Conservation (phyloP, 2,113 vertebrate genomes). For the Ginglymostoma cirratum region DNA sequence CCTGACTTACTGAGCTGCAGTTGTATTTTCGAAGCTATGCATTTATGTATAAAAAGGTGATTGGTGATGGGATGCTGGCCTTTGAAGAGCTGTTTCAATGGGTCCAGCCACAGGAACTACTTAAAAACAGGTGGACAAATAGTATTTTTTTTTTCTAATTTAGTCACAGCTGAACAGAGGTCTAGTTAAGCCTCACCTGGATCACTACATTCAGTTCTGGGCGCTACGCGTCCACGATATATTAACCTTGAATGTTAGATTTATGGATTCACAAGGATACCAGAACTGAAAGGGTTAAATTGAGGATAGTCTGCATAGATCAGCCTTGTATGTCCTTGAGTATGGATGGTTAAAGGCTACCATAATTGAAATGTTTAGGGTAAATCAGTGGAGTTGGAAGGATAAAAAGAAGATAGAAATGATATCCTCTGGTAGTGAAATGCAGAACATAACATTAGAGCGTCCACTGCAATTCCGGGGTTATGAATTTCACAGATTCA, state of each 20-base stretch:
- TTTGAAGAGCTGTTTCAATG: no score
- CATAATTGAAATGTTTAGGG: neutral
- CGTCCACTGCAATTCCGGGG: no score
- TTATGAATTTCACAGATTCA: no score
- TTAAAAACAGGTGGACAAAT: no score
- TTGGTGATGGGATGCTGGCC: no score
- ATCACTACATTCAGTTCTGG: neutral
- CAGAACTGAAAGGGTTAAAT: neutral
- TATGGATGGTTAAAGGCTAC: neutral
- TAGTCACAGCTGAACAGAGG: no score
- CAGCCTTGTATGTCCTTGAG: neutral
- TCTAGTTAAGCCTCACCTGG: neutral
- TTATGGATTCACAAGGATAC: neutral
- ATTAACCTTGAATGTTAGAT: neutral
- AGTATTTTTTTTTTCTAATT: neutral
- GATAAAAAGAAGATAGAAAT: neutral
- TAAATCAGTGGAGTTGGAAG: neutral
- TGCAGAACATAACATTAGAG: no score
- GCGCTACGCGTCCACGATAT: neutral
- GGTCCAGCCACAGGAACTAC: no score
- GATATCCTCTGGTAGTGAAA: neutral
- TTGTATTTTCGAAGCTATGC: no score
- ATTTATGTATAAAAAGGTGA: no score
- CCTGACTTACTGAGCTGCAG: no score
- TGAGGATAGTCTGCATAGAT: neutral